These are phyloP conservation scores for Brachionus rotundiformis DNA, from an alignment of 1,140 invertebrate genomes.

Conservation along the genomic window DNA sequence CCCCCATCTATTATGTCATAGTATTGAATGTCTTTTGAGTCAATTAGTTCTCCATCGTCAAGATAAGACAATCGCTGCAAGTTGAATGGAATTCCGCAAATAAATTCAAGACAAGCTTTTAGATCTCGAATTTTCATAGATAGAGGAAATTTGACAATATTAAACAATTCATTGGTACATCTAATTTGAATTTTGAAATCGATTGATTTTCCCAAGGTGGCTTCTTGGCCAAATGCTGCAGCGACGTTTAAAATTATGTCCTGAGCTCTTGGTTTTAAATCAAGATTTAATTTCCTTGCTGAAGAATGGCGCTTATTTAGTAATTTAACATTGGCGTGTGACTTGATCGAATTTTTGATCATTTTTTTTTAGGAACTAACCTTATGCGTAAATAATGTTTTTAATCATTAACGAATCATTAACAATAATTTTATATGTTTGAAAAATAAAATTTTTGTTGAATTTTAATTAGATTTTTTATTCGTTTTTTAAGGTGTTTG, in stretches of 20 bases:
- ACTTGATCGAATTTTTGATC: conserved; percentile 19
- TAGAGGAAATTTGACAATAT: conserved; percentile 48
- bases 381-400: neutral
- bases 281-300: neutral
- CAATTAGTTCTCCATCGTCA: conserved; percentile 47
- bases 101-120: conserved; percentile 47
- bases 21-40: conserved; percentile 27
- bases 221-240: conserved; percentile 41
- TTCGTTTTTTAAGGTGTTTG: conserved; percentile 8
- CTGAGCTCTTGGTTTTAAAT: neutral
- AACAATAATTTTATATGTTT: conserved; percentile 1
- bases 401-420: neutral
- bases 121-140: conserved; percentile 40
- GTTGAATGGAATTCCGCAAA: conserved; percentile 44
- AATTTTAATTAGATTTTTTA: conserved; percentile 30
- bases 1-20: conserved; percentile 40
- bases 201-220: conserved; percentile 1
- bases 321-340: neutral
- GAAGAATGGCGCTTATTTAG: neutral
- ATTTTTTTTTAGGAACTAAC: neutral
- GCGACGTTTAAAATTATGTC: conserved; percentile 49
- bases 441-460: neutral
- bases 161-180: conserved; percentile 48
- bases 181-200: conserved; percentile 40
- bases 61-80: conserved; percentile 43